Percentiles rank a stretch among this genome's conserved stretches.
Conservation (phyloP, 2,113 vertebrate species). For the Paedocypris sp. region DNA sequence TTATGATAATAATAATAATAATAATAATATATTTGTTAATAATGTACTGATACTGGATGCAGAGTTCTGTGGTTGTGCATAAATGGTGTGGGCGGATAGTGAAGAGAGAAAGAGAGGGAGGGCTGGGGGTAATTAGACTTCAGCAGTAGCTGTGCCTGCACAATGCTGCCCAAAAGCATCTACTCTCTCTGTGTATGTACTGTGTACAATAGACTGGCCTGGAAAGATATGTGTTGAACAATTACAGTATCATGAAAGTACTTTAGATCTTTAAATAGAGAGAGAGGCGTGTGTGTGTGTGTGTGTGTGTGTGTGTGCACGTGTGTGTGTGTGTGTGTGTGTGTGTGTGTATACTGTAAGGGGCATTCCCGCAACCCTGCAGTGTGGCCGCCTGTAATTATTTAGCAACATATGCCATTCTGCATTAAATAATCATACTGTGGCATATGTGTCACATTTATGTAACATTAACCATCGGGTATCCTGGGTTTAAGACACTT, state of each 20-base stretch:
- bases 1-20: not conserved
- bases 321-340: too few species aligned
- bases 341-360: conserved; percentile 22
- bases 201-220: not conserved
- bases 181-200: not conserved
- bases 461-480: conserved; percentile 13
- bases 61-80: conserved; percentile 37
- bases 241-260: not conserved
- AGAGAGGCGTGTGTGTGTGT: not conserved
- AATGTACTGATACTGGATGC: too few species aligned
- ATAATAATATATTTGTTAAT: conserved; percentile 27
- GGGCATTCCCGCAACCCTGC: conserved; percentile 25
- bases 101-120: too few species aligned
- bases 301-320: too few species aligned
- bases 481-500: not conserved
- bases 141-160: not conserved
- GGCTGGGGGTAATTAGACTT: conserved; percentile 30
- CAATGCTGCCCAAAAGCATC: not conserved
- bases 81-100: not conserved
- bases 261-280: conserved; percentile 2
- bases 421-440: conserved; percentile 32
- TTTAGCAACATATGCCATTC: conserved; percentile 28
- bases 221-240: not conserved
- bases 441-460: conserved; percentile 15
- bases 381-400: conserved; percentile 16